Evolutionary conservation across 2,113 vertebrate genomes (phyloP).

Genomic region (Colaptes auratus): DNA sequence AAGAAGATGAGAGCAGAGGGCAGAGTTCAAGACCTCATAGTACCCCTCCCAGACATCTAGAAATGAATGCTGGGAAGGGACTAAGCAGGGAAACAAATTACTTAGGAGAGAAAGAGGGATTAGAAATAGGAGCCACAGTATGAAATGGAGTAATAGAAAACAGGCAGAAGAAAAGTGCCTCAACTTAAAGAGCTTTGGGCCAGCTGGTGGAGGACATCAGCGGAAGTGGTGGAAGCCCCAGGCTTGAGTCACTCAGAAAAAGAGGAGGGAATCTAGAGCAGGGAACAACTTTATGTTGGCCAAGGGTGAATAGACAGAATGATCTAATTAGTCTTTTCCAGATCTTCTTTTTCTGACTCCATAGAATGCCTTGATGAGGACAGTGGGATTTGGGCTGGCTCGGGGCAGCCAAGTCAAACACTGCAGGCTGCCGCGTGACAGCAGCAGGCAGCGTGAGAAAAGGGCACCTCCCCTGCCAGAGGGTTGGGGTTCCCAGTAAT

Average conservation of each 20-base stretch:
- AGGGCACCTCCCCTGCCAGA: background rate
- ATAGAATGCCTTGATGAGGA: background rate
- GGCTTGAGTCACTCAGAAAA: background rate
- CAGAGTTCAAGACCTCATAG: background rate
- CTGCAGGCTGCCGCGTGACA: background rate
- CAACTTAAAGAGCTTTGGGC: background rate
- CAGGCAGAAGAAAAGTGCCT: background rate
- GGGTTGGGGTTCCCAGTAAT: background rate
- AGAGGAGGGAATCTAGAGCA: background rate
- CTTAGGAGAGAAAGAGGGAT: background rate
- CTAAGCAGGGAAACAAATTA: background rate
- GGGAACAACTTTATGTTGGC: background rate
- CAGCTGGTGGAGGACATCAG: background rate
- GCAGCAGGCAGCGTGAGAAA: background rate
- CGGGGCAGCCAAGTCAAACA: background rate
- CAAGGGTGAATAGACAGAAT: background rate
- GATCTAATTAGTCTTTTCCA: constrained; percentile 6
- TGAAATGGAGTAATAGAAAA: background rate
- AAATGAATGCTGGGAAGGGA: background rate
- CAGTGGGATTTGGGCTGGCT: background rate
- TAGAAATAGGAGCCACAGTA: background rate
- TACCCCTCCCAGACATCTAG: background rate
- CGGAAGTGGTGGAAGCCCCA: background rate
- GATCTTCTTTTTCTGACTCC: background rate
- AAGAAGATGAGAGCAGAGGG: background rate